Conservation (phyloP, 2,888 invertebrate genomes). For the Conistra vaccinii region DNA sequence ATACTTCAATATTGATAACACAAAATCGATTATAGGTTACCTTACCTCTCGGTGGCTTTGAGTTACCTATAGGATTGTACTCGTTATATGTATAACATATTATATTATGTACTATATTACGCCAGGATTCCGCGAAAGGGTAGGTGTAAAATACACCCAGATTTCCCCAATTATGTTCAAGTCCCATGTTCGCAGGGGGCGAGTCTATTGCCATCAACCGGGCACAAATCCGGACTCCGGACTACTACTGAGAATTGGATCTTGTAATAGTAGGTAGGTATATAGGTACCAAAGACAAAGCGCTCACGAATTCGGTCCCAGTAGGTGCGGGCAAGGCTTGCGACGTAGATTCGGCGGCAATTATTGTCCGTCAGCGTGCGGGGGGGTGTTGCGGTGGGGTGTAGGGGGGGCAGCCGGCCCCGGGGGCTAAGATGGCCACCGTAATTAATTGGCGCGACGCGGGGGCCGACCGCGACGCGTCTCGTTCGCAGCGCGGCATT, state of each 20-base stretch:
- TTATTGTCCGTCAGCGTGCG: conserved; percentile 88
- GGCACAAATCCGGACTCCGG: neutral
- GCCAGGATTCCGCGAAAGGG: neutral
- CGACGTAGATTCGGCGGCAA: conserved; percentile 86
- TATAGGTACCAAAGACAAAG: conserved; percentile 53
- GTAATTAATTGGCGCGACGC: conserved; percentile 91
- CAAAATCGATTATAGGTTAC: conserved; percentile 14
- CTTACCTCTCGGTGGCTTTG: neutral
- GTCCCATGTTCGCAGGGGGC: neutral
- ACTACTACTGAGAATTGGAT: conserved; percentile 32
- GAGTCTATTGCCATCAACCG: neutral
- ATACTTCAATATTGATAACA: conserved; percentile 1
- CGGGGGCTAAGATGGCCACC: conserved; percentile 89
- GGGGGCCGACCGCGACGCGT: conserved; percentile 89
- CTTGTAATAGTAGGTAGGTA: conserved; percentile 36
- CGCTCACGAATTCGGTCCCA: conserved; percentile 61
- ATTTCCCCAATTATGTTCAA: neutral
- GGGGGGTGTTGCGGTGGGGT: conserved; percentile 66
- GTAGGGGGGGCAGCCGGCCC: conserved; percentile 71
- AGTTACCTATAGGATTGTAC: neutral
- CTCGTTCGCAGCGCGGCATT: conserved; percentile 86
- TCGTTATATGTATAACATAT: no score
- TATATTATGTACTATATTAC: neutral
- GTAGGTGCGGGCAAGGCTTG: conserved; percentile 66
- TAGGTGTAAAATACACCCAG: neutral